Conservation (phyloP, 2,888 invertebrate species). For the Phortica magna region DNA sequence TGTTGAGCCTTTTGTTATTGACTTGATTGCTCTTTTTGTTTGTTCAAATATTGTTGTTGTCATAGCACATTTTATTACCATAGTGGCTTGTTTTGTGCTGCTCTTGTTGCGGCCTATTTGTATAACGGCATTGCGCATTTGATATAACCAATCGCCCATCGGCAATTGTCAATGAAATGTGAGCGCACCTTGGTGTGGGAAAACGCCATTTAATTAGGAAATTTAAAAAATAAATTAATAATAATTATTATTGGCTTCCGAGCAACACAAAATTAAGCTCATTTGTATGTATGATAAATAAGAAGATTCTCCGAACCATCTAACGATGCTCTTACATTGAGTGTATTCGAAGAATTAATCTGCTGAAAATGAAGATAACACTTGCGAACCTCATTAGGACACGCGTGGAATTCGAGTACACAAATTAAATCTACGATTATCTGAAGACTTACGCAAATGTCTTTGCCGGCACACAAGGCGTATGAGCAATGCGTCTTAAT, state of each 20-base stretch:
- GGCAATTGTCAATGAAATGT: not conserved
- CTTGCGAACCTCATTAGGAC: too few species aligned
- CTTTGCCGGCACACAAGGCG: not conserved
- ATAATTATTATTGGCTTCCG: too few species aligned
- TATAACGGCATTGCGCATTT: conserved; percentile 48
- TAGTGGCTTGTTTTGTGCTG: conserved; percentile 2
- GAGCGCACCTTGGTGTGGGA: not conserved
- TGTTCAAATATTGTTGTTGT: conserved; percentile 25
- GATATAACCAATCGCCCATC: conserved; percentile 48
- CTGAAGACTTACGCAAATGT: too few species aligned
- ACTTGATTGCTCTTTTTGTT: conserved; percentile 31
- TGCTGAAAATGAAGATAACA: too few species aligned
- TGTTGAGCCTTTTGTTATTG: conserved; percentile 3
- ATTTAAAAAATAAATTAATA: not conserved
- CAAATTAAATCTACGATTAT: too few species aligned
- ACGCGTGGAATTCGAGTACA: too few species aligned
- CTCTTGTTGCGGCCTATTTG: conserved; percentile 35
- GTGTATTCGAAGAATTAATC: too few species aligned
- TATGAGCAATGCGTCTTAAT: not conserved
- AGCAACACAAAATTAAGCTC: too few species aligned
- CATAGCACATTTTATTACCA: conserved; percentile 47
- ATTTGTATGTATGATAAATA: too few species aligned
- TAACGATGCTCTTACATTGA: too few species aligned
- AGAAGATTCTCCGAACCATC: too few species aligned
- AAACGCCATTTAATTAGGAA: not conserved